phyloP scores from a whole-genome alignment of 2,888 invertebrate species.

The Nemotelus pantherinus region DNA sequence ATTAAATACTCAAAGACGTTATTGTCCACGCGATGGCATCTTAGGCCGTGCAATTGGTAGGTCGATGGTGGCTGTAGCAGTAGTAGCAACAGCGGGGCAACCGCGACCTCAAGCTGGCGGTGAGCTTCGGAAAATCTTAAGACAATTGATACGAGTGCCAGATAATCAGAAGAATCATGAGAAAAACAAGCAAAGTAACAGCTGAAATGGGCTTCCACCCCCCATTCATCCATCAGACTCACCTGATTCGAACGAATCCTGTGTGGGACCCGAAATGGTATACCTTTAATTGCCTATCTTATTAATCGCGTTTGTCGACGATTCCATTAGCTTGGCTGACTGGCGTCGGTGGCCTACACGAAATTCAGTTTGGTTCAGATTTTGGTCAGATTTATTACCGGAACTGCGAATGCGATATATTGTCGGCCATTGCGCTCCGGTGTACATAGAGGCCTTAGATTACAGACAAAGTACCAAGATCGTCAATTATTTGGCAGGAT shows the following conservation, averaged over 20 bases:
- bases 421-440: not conserved
- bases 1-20: slow-evolving; percentile 60
- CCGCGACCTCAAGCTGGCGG: not conserved
- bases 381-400: slow-evolving; percentile 37
- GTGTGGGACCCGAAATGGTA: not conserved
- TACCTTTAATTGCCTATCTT: slow-evolving; percentile 11
- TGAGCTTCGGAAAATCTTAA: slow-evolving; percentile 42
- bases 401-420: slow-evolving; percentile 30
- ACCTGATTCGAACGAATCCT: not conserved
- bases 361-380: slow-evolving; percentile 3
- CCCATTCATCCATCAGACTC: slow-evolving; percentile 20
- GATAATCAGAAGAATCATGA: slow-evolving; percentile 6
- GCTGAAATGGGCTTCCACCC: slow-evolving; percentile 14
- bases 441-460: not conserved
- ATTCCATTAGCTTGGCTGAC: not conserved
- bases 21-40: slow-evolving; percentile 3
- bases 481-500: slow-evolving; percentile 7
- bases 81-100: slow-evolving; percentile 19
- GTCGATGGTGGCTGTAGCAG: not conserved
- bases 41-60: not conserved
- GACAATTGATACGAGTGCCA: slow-evolving; percentile 28
- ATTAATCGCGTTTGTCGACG: slow-evolving; percentile 1
- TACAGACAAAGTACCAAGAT: slow-evolving; percentile 4
- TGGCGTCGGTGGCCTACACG: slow-evolving; percentile 5
- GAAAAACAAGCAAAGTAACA: slow-evolving; percentile 20